Conservation (phyloP, 2,797 vertebrate species). For the Oryzias sinensis region DNA sequence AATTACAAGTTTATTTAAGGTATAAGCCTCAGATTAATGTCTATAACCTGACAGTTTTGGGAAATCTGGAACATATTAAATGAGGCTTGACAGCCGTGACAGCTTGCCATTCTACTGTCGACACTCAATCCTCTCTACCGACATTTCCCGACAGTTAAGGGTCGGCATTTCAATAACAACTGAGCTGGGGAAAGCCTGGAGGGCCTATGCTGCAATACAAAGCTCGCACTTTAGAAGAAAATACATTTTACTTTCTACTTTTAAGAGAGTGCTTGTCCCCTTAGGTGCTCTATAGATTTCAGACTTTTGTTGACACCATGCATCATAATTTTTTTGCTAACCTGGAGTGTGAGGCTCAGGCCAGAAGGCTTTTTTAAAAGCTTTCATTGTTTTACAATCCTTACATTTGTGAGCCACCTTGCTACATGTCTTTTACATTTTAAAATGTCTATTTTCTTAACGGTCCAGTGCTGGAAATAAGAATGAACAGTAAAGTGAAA, state of each 20-base stretch:
- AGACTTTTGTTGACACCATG: conserved; percentile 6
- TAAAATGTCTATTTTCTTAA: too few relatives aligned
- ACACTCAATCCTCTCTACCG: not conserved
- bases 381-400: not conserved
- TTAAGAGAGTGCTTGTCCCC: not conserved
- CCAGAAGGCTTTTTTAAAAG: not conserved
- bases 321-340: not conserved
- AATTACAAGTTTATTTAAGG: not conserved
- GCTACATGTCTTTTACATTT: not conserved
- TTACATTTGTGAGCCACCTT: not conserved
- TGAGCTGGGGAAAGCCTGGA: conserved; percentile 4
- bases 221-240: not conserved
- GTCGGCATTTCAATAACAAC: conserved; percentile 4
- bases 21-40: not conserved
- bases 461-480: not conserved
- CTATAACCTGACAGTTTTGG: not conserved
- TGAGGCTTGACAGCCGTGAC: not conserved
- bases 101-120: not conserved
- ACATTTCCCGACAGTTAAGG: conserved; percentile 6
- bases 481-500: not conserved
- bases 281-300: not conserved
- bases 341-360: not conserved
- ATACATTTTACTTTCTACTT: not conserved
- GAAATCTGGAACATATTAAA: not conserved
- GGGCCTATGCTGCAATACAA: not conserved